Base-by-base conservation (phyloP, 2,888 invertebrate species). In the Mythimna impura region DNA sequence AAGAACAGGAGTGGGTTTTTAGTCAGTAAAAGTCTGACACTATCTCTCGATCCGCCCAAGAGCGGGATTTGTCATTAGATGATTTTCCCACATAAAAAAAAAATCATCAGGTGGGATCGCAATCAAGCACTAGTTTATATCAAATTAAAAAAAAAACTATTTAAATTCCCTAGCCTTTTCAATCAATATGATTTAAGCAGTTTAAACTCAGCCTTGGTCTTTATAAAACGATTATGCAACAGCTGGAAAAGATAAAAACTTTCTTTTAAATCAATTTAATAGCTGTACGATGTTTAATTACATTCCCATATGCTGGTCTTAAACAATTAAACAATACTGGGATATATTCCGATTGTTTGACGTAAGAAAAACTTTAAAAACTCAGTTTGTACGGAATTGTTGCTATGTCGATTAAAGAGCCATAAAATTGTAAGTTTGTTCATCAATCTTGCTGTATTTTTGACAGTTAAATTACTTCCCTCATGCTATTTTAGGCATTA, bases 211-310 rank as follows among this genome's bases (percentile, higher is more conserved):
- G 12, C 55, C 76, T 65, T 47, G 30, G n/a, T 50, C 0, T 66
- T 55, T 62, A 65, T 57, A 43, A 66, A 63, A 52, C 63, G 52
- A 55, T 55, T 50, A 47, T 52, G 14, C 10, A 69, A 60, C 54
- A 54, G 40, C 64, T 70, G 64, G 55, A 10, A 40, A 43, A 52
- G 12, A 74, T 67, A n/a, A 70, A n/a, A 80, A 74, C 30, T 73
- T 83, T 65, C 67, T 70, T 83, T 50, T 71, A 83, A 83, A 80
- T 80, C 76, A 83, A 75, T 83, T 74, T 80, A 43, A 80, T 83
- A 71, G 81, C 67, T 7, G n/a, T 25, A 8, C 3, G 8, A 36
- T 61, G 65, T 74, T 83, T 83, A 71, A 83, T 80, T 83, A 83
- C 57, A 52, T 54, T 58, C 25, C 84, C 84, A 80, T 80, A 80